These are phyloP conservation scores for Seriola aureovittata DNA, from an alignment of 2,113 vertebrate species.

Conservation along the genomic window DNA sequence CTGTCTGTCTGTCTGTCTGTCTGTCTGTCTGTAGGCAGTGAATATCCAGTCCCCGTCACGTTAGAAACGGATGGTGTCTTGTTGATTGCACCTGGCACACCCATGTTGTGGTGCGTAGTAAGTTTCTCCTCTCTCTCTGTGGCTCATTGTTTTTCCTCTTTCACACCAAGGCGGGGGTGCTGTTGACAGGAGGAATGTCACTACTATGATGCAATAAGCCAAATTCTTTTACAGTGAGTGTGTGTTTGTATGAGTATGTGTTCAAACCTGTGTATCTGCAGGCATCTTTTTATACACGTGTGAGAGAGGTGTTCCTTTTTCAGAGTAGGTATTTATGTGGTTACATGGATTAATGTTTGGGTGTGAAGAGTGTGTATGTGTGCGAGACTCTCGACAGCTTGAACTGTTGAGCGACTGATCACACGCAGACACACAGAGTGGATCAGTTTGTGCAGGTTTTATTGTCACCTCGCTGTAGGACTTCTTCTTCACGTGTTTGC, in stretches of 20 bases:
- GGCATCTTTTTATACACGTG: background rate
- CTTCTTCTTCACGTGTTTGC: background rate
- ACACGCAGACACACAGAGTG: background rate
- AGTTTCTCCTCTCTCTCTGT: background rate
- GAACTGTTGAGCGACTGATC: background rate
- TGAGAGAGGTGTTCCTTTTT: background rate
- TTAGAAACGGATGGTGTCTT: constrained; percentile 23
- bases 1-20: background rate
- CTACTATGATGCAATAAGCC: constrained; percentile 32
- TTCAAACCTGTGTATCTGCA: constrained; percentile 8
- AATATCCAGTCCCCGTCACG: background rate
- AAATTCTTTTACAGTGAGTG: constrained; percentile 51
- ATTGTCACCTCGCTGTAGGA: background rate
- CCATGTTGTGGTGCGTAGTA: background rate
- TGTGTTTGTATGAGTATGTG: constrained; percentile 14
- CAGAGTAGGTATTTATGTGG: background rate
- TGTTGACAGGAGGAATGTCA: constrained; percentile 17
- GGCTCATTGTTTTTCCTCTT: constrained; percentile 7
- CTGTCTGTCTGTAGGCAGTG: background rate
- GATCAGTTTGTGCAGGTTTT: background rate
- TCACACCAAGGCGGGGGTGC: constrained; percentile 1
- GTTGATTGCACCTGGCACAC: constrained; percentile 40
- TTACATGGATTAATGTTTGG: background rate
- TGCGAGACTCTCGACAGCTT: constrained; percentile 1
- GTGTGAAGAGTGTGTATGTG: background rate